phyloP scores from a whole-genome alignment of 1,140 invertebrate genomes.

The Leguminivora glycinivorella region DNA sequence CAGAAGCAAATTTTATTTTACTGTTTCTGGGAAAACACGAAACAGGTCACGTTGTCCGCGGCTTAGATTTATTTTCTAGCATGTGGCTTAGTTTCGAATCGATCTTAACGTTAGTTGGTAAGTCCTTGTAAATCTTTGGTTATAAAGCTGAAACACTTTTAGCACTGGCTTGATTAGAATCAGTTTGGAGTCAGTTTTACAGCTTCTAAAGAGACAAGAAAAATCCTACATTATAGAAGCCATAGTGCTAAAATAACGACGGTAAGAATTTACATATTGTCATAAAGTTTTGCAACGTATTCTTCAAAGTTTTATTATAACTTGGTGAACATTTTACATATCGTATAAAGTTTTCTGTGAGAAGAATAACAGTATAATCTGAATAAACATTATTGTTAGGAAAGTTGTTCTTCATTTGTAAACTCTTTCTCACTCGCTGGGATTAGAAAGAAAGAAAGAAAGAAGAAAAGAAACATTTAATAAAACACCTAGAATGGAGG shows the following conservation, averaged over 20 bases:
- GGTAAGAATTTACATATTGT: background rate
- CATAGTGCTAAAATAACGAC: too few relatives aligned
- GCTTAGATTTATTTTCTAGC: background rate
- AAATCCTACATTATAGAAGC: too few relatives aligned
- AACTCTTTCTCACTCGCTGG: too few relatives aligned
- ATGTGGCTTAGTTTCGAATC: background rate
- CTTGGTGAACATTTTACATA: background rate
- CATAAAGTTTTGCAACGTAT: background rate
- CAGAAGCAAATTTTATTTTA: background rate
- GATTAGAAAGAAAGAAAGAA: too few relatives aligned
- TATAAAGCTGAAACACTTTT: constrained; percentile 6
- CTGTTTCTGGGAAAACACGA: background rate
- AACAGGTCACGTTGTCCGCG: background rate
- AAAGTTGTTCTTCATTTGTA: too few relatives aligned
- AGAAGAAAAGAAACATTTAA: too few relatives aligned
- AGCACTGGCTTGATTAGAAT: background rate
- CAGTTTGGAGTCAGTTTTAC: background rate
- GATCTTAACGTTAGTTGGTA: background rate
- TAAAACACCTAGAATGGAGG: too few relatives aligned
- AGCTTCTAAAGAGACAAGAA: background rate
- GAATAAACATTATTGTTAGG: background rate
- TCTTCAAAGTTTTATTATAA: background rate
- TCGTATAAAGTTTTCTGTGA: background rate
- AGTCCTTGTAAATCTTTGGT: background rate
- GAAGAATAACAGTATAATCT: background rate